phyloP scores from a whole-genome alignment of 2,888 invertebrate species.

The Priocnemis perturbator region DNA sequence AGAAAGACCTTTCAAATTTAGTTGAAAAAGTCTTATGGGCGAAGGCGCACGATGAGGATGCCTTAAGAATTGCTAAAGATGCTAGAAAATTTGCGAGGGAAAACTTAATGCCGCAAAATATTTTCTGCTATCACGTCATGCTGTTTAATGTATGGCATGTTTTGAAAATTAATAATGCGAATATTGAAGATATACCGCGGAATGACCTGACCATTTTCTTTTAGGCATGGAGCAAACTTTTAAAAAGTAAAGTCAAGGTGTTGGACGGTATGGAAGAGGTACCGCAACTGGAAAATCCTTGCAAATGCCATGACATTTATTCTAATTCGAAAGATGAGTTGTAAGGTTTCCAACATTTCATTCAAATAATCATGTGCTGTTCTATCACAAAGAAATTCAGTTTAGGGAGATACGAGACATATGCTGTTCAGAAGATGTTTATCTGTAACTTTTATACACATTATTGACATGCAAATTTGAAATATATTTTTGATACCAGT shows the following conservation, averaged over 20 bases:
- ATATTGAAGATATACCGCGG: slow-evolving; percentile 14
- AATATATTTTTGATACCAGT: too few species aligned
- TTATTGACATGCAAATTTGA: too few species aligned
- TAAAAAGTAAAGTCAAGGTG: slow-evolving; percentile 78
- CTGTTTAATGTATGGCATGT: slow-evolving; percentile 68
- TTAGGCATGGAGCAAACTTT: slow-evolving; percentile 85
- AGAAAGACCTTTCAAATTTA: slow-evolving; percentile 87
- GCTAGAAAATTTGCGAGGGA: slow-evolving; percentile 85
- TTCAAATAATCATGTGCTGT: slow-evolving; percentile 1
- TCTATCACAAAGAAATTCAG: not conserved
- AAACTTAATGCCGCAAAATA: slow-evolving; percentile 87
- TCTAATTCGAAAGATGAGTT: slow-evolving; percentile 72
- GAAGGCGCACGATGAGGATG: slow-evolving; percentile 82
- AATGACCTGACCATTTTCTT: slow-evolving; percentile 48
- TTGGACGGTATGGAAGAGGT: slow-evolving; percentile 82
- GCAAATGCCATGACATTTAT: slow-evolving; percentile 66
- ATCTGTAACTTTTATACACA: too few species aligned
- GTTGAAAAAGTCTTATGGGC: slow-evolving; percentile 88
- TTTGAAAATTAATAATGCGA: slow-evolving; percentile 5
- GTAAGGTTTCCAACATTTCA: slow-evolving; percentile 51
- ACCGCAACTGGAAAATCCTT: slow-evolving; percentile 74
- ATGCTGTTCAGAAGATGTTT: too few species aligned
- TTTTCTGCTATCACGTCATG: slow-evolving; percentile 91
- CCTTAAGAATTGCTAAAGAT: slow-evolving; percentile 80
- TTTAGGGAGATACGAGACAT: too few species aligned